Conservation (phyloP, 2,797 vertebrate species). For the Halcyon badia region DNA sequence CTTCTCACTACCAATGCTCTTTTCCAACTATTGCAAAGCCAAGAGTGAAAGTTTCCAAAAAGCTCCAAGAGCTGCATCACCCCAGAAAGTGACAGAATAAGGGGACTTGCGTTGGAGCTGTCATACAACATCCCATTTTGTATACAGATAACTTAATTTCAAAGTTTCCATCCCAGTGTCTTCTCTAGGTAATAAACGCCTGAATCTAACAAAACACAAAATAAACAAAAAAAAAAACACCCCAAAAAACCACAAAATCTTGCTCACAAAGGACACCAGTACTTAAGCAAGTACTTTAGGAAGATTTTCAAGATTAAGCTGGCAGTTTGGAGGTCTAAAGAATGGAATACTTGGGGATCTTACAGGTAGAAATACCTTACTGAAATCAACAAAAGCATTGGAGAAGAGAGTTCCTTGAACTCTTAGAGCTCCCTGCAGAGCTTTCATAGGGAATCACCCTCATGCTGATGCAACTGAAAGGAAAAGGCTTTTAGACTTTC, state of each 20-base stretch:
- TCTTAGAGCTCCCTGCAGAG: neutral
- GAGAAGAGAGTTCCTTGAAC: neutral
- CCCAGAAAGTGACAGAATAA: neutral
- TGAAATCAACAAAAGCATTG: neutral
- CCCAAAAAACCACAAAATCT: neutral
- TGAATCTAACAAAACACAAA: neutral
- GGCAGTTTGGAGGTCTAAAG: neutral
- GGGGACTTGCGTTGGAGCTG: neutral
- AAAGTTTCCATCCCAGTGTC: neutral
- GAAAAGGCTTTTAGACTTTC: neutral
- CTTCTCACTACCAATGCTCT: rapidly evolving
- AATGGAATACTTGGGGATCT: neutral
- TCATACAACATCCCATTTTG: neutral
- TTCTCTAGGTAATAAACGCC: neutral
- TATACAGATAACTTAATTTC: neutral
- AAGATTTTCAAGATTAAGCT: neutral
- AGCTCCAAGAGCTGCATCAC: neutral
- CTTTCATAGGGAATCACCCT: neutral
- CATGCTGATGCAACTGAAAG: neutral
- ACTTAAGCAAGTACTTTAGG: neutral
- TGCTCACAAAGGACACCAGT: neutral
- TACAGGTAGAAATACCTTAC: neutral
- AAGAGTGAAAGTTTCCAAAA: neutral
- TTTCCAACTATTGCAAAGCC: neutral
- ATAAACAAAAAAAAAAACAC: neutral